Evolutionary conservation across 2,113 vertebrate species (phyloP).

Genomic region (Ovibos moschatus): DNA sequence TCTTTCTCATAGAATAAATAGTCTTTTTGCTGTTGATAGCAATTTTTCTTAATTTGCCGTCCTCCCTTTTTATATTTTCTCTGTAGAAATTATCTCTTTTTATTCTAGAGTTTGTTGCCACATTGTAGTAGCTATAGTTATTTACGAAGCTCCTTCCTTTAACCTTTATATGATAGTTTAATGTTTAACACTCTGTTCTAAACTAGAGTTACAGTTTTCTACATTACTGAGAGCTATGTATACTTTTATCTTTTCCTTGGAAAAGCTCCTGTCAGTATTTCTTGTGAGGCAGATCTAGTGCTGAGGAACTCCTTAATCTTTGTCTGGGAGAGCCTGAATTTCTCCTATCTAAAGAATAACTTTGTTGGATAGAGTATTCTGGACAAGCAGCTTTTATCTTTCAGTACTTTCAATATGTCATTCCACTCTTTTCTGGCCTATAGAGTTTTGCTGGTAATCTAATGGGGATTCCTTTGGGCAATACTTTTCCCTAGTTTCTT

Average conservation of each 20-base stretch:
- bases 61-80: not conserved
- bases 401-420: not conserved
- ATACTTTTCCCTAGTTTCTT: not conserved
- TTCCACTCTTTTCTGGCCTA: not conserved
- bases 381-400: not conserved
- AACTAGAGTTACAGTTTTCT: not conserved
- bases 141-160: not conserved
- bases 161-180: not conserved
- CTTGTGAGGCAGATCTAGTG: not conserved
- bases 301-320: not conserved
- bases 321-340: not conserved
- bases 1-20: not conserved
- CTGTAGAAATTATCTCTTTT: not conserved
- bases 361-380: not conserved
- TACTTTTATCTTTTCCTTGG: not conserved
- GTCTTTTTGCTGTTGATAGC: not conserved
- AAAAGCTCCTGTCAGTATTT: not conserved
- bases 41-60: not conserved
- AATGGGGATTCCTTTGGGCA: not conserved
- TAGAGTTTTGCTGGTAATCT: not conserved
- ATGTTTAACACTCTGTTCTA: not conserved
- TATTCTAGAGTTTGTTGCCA: not conserved
- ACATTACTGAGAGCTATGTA: not conserved
- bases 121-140: not conserved
- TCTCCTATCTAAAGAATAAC: not conserved